Conservation (phyloP, 2,888 invertebrate species). For the Tryphoninae sp. region DNA sequence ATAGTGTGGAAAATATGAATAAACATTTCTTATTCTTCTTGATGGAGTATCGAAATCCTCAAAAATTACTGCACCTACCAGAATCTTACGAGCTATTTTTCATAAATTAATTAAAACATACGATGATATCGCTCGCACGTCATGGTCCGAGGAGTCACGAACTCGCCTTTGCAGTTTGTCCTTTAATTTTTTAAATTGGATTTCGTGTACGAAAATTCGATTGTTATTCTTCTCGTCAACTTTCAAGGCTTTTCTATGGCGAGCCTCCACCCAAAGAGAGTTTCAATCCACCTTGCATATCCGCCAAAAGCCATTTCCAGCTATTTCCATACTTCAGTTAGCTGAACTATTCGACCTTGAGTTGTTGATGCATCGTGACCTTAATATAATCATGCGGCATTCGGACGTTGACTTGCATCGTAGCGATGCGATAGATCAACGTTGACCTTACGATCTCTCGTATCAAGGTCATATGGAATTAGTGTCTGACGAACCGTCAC, state of each 20-base stretch:
- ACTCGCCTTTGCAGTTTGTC: constrained; percentile 9
- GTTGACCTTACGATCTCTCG: constrained; percentile 2
- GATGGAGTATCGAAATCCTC: background rate
- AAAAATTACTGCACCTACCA: background rate
- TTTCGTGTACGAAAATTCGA: background rate
- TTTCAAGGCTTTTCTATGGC: background rate
- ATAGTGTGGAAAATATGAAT: constrained; percentile 46
- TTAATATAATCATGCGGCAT: background rate
- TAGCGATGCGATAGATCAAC: background rate
- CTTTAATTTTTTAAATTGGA: background rate
- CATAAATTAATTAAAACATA: constrained; percentile 10
- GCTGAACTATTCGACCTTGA: constrained; percentile 1
- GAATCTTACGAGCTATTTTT: constrained; percentile 2
- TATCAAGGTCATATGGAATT: background rate
- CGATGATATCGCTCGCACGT: constrained; percentile 50
- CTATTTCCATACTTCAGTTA: no score
- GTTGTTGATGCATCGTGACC: background rate
- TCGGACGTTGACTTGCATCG: background rate
- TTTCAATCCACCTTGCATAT: constrained; percentile 26
- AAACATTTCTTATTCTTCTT: constrained; percentile 3
- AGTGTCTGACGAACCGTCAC: constrained; percentile 2
- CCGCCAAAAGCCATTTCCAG: background rate
- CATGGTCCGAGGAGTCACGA: constrained; percentile 51
- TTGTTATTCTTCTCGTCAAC: background rate
- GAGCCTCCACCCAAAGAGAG: constrained; percentile 21